Base-by-base conservation (phyloP, 2,113 vertebrate genomes). In the Mastomys coucha region DNA sequence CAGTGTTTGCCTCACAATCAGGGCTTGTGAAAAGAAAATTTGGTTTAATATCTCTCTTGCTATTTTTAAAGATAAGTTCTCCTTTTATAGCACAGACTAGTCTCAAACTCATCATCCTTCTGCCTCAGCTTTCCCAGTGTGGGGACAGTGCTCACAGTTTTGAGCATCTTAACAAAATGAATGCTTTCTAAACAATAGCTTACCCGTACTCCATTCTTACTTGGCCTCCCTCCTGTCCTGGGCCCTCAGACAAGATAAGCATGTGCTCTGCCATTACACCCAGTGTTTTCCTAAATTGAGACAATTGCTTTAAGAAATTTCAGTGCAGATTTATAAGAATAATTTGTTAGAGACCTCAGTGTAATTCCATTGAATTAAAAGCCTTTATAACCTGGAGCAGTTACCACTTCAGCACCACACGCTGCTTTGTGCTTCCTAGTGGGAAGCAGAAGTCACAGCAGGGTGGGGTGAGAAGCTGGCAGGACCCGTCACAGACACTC, bases 211-310 rank as follows among this genome's bases (percentile, higher is more conserved):
- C 11, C 45, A 5, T 10, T 28, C 33, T 73, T 26, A 22, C 33
- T 19, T 26, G 2, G 28, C 9, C 22, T 78, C 19, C 33, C 16
- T 51, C 39, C 67, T 10, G 36, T n/a, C 39, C 67, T 10, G 45
- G 19, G 67, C 17, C 26, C 36, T 72, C 26, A 70, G 22, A 14
- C 26, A 24, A 45, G 78, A 56, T 60, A 39, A 39, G 33, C 58
- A 36, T 31, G 51, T 24, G 33, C 36, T 77, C 45, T 42, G 26
- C 72, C 26, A 7, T 45, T 51, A 17, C 31, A 9, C 42, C 70
- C 11, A 56, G 60, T 75, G 22, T 90, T 88, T 92, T 86, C n/a
- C 67, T 89, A 91, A 93, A 80, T 31, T 39, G 42, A 91, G 36
- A 10, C 42, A 60, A 0, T 80, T 96, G 73, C 24, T 60, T 88